Evolutionary conservation across 2,797 vertebrate species (phyloP), one percentile per base, ranked within the genome.

Genomic region (Sphaeramia orbicularis): DNA sequence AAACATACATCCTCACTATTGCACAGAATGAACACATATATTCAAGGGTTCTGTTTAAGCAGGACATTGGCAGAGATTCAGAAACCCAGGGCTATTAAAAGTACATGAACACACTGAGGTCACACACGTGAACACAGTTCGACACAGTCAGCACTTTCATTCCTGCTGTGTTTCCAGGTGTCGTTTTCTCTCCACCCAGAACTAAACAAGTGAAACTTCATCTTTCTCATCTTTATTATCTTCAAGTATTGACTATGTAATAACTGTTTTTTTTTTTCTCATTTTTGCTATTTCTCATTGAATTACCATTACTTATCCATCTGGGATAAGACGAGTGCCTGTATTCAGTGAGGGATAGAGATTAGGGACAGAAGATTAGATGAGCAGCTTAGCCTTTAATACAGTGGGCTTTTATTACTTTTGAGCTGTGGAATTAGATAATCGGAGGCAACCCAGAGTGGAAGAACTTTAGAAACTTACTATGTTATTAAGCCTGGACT

Each of bases 301-400:
- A 58, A 27, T 19, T 64, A 15, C 68, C 67, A 60, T 55, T 64
- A 62, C 43, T 78, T 56, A 63, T 66, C 57, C 51, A 65, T 74
- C 74, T 66, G 65, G 21, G 21, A 24, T 67, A 48, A 55, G 70
- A 52, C n/a, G 74, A 73, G 63, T 71, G 73, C 24, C 55, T 37
- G 62, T 62, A 71, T 66, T 71, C 40, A 68, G 65, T 45, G 32
- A 76, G 68, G 57, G 72, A n/a, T 41, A 42, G 65, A 81, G 91
- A 92, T 92, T 91, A 93, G 30, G 42, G 40, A 66, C 69, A 81
- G 76, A 78, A 83, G 90, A 91, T 91, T 91, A 90, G 77, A 80
- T 60, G 61, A 77, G 75, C 76, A 67, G 85, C 42, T 91, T 85
- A 88, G 65, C 70, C 62, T 80, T 76, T 81, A 85, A 88, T 84